These are phyloP conservation scores for Oncorhynchus nerka DNA, from an alignment of 2,113 vertebrate genomes.

Conservation along the genomic window DNA sequence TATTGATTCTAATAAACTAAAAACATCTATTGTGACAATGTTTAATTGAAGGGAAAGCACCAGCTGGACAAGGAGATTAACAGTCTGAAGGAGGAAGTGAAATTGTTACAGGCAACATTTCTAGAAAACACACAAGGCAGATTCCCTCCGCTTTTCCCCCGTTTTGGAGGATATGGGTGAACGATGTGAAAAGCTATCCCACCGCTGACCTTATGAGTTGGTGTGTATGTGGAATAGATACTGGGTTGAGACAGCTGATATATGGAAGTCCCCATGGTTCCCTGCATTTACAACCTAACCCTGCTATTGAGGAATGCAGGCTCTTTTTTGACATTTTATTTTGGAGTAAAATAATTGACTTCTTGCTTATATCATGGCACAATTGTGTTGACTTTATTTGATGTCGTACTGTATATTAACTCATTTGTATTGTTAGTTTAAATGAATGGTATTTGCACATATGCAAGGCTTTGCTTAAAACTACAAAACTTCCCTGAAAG, in stretches of 20 bases:
- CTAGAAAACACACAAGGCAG: background rate
- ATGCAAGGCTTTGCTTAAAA: background rate
- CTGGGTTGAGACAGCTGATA: slow-evolving; percentile 64
- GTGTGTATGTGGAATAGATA: slow-evolving; percentile 56
- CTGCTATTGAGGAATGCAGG: slow-evolving; percentile 52
- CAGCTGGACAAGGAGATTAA: slow-evolving; percentile 89
- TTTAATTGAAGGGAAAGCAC: slow-evolving; percentile 81
- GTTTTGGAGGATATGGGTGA: slow-evolving; percentile 46
- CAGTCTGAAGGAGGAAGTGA: slow-evolving; percentile 88
- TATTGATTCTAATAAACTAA: too few species aligned
- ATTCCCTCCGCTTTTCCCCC: background rate
- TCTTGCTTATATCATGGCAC: background rate
- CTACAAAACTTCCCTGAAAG: background rate
- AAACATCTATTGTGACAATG: slow-evolving; percentile 7
- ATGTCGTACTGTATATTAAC: background rate
- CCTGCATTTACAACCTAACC: slow-evolving; percentile 61
- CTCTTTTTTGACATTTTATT: slow-evolving; percentile 67
- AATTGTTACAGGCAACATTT: slow-evolving; percentile 83
- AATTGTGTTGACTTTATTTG: background rate
- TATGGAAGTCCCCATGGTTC: slow-evolving; percentile 57
- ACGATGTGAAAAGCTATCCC: slow-evolving; percentile 55
- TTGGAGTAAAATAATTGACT: slow-evolving; percentile 18
- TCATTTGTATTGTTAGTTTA: background rate
- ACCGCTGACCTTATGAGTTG: slow-evolving; percentile 48
- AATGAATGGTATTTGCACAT: slow-evolving; percentile 12